phyloP scores from a whole-genome alignment of 2,797 vertebrate species.

The Lophius americanus region DNA sequence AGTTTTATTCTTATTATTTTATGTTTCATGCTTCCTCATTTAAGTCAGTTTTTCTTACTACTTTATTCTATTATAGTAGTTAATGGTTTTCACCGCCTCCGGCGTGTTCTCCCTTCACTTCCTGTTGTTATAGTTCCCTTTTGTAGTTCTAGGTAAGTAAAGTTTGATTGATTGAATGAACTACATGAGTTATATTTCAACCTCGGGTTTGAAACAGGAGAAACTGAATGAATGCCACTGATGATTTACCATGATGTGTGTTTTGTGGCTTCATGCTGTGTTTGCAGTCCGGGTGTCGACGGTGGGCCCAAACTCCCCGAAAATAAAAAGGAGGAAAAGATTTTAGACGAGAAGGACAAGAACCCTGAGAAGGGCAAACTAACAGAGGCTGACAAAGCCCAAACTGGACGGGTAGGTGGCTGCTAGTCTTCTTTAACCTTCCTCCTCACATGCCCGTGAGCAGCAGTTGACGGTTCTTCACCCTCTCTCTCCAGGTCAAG shows the following conservation, averaged over 20 bases:
- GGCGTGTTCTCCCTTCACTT: no score
- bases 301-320: conserved; percentile 55
- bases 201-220: no score
- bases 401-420: conserved; percentile 87
- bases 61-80: no score
- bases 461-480: background rate
- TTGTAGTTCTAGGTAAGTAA: no score
- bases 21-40: no score
- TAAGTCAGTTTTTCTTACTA: no score
- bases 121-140: no score
- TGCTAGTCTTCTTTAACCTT: background rate
- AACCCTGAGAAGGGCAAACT: conserved; percentile 85
- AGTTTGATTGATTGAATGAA: no score
- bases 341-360: conserved; percentile 48
- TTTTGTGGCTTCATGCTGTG: conserved; percentile 5
- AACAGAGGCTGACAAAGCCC: conserved; percentile 90
- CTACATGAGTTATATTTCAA: no score
- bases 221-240: background rate
- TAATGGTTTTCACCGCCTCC: no score
- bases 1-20: no score
- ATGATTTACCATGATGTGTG: background rate
- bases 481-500: conserved; percentile 84
- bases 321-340: conserved; percentile 50
- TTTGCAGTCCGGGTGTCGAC: conserved; percentile 35
- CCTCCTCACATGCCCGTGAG: background rate